Base-by-base conservation (phyloP, 2,888 invertebrate genomes). In the Aphodius sticticus region DNA sequence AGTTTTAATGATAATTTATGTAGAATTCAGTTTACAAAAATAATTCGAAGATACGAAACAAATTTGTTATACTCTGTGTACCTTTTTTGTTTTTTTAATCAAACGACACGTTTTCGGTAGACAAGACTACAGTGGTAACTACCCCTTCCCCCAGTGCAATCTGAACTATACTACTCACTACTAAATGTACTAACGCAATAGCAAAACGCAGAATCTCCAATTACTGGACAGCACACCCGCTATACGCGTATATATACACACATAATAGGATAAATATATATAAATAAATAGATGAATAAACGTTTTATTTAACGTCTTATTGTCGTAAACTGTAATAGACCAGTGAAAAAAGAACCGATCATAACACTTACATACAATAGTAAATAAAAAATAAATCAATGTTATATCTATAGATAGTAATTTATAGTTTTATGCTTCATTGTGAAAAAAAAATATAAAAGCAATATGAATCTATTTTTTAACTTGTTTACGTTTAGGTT, bases 251-350 rank as follows among this genome's bases (percentile, higher is more conserved):
- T 53, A 53, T 53, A 53, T 53, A 53, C 53, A 53, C 53, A 53
- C 53, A 53, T 53, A 53, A 53, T 53, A 53, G 53, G 53, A 53
- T 53, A 53, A 53, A 53, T 53, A 53, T 53, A 53, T 53, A 53
- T 53, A 53, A 53, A 53, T 7, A 53, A 53, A 53, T 53, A 53
- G 53, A 53, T 12, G 12, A 53, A 53, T 53, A 53, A 53, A 53
- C 12, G 53, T 53, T 53, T 53, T 53, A 53, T 53, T 53, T 53
- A 53, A 53, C 53, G 12, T 53, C 53, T 53, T 53, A 53, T 53
- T 53, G 53, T 53, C 53, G 53, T 53, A 53, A 53, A 53, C 12
- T 12, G 53, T 53, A 53, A 53, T 53, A 53, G 53, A 53, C 53
- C 53, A 53, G 53, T 53, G 7, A 12, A 53, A 53, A 26, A 26